Percentiles rank a stretch among this genome's conserved stretches.
These are phyloP conservation scores for Drosophila punjabiensis DNA, from an alignment of 1,140 invertebrate species.

Conservation along the genomic window DNA sequence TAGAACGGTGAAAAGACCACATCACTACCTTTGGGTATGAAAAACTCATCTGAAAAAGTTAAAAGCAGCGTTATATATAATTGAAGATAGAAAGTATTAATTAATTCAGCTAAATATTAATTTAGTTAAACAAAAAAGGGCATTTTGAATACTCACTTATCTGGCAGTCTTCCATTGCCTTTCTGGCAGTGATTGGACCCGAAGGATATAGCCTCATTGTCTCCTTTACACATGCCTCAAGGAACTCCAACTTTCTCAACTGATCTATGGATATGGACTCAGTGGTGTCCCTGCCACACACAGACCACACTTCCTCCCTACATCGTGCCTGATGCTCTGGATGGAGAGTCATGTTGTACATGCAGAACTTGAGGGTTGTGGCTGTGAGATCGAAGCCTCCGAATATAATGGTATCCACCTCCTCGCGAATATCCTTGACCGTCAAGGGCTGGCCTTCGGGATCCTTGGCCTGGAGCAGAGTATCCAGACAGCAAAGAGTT, in stretches of 20 bases:
- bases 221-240: constrained; percentile 88
- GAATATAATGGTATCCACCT: constrained; percentile 90
- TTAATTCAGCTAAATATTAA: no score
- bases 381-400: constrained; percentile 85
- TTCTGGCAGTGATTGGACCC: constrained; percentile 90
- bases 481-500: constrained; percentile 87
- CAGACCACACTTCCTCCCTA: constrained; percentile 87
- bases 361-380: constrained; percentile 58
- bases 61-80: not conserved
- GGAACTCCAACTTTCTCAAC: constrained; percentile 86
- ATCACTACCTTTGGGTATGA: constrained; percentile 66
- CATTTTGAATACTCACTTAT: constrained; percentile 51
- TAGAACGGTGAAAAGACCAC: constrained; percentile 68
- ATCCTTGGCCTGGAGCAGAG: constrained; percentile 87
- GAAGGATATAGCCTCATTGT: constrained; percentile 93
- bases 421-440: constrained; percentile 88
- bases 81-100: not conserved
- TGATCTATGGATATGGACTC: constrained; percentile 86
- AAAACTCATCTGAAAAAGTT: constrained; percentile 48
- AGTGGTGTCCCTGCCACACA: constrained; percentile 86
- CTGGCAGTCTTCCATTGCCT: constrained; percentile 57
- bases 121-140: not conserved
- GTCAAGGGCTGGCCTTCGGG: constrained; percentile 86
- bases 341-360: constrained; percentile 74
- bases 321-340: constrained; percentile 86